Base-by-base conservation (phyloP, 2,797 vertebrate species). In the Holocentrus rufus region DNA sequence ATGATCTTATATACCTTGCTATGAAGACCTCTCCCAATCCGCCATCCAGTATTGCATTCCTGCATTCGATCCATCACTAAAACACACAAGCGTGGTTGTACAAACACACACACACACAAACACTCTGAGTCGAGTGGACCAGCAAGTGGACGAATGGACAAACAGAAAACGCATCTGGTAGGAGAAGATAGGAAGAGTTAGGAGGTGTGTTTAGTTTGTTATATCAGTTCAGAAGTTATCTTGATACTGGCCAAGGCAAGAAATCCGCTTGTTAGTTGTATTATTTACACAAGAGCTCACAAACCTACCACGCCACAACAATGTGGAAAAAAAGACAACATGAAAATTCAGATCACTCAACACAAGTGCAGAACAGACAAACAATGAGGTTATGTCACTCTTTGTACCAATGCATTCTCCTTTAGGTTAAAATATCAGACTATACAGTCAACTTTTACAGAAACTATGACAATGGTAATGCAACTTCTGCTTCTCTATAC, bases 51-150 rank as follows among this genome's bases (percentile, higher is more conserved):
- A 88, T 90, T 89, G 92, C 89, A 93, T 92, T 92, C 87, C 92
- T 92, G 91, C 89, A 90, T 89, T 91, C 83, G 91, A 92, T 93
- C 92, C 91, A 90, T 93, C 93, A 93, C 93, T 93, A 93, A 92
- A 93, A 94, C 93, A 94, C 90, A 93, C 93, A 93, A 93, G 91
- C 89, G 74, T 90, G 87, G 90, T 92, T 88, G 93, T 84, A 91
- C 86, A 89, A 87, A 90, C 84, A 83, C 81, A 79, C 87, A 90
- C 85, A 87, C 64, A 87, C 86, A 85, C 69, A 78, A 81, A 84
- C 59, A 73, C 69, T 76, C 80, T 69, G 74, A 85, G 78, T 85
- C 76, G 84, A 76, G 79, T 84, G 85, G 22, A 88, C 87, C 87
- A 82, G 84, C 70, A 74, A 70, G 77, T 76, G 83, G 69, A 80